Conservation (phyloP, 2,888 invertebrate genomes). For the Girardia tigrina region DNA sequence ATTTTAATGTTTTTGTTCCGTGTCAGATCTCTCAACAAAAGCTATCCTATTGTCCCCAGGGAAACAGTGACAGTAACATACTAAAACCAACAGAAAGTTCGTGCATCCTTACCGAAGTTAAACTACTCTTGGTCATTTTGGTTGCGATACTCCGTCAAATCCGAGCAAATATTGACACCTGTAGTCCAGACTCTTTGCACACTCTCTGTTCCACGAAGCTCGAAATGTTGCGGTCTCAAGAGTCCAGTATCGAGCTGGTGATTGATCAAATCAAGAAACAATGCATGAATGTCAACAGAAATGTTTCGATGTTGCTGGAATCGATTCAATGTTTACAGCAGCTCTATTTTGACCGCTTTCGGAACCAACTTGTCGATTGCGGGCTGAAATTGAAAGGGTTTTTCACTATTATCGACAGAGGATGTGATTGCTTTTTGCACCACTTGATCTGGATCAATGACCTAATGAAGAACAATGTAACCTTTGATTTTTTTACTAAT, state of each 20-base stretch:
- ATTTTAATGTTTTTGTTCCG: no score
- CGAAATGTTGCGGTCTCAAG: not conserved
- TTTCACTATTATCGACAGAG: not conserved
- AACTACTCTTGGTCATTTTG: no score
- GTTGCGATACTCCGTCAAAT: no score
- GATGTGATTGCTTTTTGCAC: not conserved
- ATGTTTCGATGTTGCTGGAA: not conserved
- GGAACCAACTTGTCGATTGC: not conserved
- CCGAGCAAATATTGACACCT: not conserved
- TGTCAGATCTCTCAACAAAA: no score
- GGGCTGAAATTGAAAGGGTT: not conserved
- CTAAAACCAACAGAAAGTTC: no score
- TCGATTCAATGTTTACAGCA: not conserved
- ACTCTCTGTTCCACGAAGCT: not conserved
- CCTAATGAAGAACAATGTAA: no score
- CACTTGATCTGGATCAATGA: not conserved
- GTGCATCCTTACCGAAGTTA: no score
- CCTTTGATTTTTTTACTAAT: no score
- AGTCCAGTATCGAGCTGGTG: not conserved
- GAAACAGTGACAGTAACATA: no score
- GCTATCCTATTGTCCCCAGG: no score
- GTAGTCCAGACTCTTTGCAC: not conserved
- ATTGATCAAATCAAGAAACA: not conserved
- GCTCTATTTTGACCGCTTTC: not conserved
- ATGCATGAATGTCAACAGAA: not conserved